These are phyloP conservation scores for Patella ulyssiponensis DNA, from an alignment of 2,888 invertebrate species.

Conservation along the genomic window DNA sequence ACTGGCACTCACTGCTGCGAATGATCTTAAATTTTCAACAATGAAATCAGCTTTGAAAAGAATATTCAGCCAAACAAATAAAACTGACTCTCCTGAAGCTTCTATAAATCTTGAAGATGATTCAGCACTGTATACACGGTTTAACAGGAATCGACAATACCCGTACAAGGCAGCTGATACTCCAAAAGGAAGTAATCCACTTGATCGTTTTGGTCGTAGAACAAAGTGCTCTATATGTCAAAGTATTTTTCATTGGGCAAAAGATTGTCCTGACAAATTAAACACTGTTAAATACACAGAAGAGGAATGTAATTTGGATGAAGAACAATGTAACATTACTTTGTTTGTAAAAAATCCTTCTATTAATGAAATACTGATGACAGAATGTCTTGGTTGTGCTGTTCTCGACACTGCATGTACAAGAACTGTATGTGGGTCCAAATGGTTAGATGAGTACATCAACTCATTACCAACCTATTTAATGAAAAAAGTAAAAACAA, in stretches of 20 bases:
- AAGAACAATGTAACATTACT: background rate
- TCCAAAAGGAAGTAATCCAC: background rate
- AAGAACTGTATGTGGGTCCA: too few relatives aligned
- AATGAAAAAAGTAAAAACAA: background rate
- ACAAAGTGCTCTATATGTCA: slow-evolving; percentile 4
- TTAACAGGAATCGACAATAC: background rate
- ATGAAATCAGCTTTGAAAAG: background rate
- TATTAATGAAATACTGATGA: background rate
- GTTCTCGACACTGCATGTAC: too few relatives aligned
- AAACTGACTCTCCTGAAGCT: background rate
- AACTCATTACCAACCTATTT: background rate
- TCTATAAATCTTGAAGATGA: background rate
- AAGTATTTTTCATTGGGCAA: slow-evolving; percentile 25
- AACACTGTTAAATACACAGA: background rate
- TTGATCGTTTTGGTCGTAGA: background rate
- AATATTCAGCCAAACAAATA: too few relatives aligned
- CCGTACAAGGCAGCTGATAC: too few relatives aligned
- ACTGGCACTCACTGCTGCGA: background rate
- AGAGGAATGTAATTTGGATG: background rate
- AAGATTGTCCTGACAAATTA: slow-evolving; percentile 16
- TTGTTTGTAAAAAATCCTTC: background rate
- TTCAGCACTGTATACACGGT: background rate
- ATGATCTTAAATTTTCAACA: background rate
- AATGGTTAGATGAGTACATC: too few relatives aligned
- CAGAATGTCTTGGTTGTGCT: too few relatives aligned